Evolutionary conservation across 1,140 invertebrate species (phyloP).

Genomic region (Sarcophaga peregrina): DNA sequence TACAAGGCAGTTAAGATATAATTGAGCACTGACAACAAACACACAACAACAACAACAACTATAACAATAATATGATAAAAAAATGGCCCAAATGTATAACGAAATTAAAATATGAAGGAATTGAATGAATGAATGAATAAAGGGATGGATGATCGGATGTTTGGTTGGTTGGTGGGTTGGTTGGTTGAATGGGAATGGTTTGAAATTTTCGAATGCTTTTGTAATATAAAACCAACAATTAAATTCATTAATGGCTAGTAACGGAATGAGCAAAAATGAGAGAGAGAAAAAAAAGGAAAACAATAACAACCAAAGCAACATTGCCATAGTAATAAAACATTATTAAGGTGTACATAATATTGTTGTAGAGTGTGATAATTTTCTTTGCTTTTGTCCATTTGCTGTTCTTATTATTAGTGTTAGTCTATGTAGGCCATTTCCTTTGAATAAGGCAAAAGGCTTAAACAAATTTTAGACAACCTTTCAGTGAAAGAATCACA

Average conservation of each 20-base stretch:
- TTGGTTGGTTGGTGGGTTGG: neutral
- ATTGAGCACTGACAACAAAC: neutral
- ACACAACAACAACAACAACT: neutral
- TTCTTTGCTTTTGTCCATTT: neutral
- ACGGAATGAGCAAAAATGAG: neutral
- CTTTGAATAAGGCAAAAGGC: neutral
- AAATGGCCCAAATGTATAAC: neutral
- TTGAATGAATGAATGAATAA: neutral
- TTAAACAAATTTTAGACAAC: neutral
- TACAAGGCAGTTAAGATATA: constrained; percentile 13
- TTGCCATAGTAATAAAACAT: neutral
- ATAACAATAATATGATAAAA: neutral
- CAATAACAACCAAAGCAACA: neutral
- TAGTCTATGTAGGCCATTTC: constrained; percentile 4
- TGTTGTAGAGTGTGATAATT: constrained; percentile 1
- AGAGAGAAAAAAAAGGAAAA: neutral
- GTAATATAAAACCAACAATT: constrained; percentile 17
- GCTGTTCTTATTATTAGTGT: no score
- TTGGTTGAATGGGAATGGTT: neutral
- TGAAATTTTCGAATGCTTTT: neutral
- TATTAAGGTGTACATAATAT: constrained; percentile 17
- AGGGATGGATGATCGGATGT: neutral
- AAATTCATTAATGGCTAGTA: constrained; percentile 24
- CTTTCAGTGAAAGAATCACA: neutral
- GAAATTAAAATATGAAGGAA: neutral